Percentiles rank a stretch among this genome's conserved stretches.
Evolutionary conservation across 2,797 vertebrate genomes (phyloP).

Genomic region (Harpagifer antarcticus): DNA sequence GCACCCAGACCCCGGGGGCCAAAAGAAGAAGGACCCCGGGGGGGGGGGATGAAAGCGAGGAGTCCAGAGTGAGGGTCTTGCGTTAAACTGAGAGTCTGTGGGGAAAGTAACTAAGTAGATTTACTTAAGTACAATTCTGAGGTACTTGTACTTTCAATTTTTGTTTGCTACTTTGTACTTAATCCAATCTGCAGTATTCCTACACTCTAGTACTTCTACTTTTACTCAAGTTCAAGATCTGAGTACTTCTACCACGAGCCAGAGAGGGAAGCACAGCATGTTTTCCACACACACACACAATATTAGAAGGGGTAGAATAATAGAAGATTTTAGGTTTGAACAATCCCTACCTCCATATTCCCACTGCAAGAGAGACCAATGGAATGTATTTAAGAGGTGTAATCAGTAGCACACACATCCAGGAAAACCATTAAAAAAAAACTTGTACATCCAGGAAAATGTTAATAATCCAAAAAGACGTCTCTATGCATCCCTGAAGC

Average conservation of each 20-base stretch:
- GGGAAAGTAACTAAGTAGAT: no score
- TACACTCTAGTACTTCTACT: no score
- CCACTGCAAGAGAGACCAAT: background rate
- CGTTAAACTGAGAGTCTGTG: no score
- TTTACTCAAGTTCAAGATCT: no score
- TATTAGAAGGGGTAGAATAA: no score
- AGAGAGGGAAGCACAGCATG: conserved; percentile 67
- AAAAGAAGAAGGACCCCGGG: conserved; percentile 46
- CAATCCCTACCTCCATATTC: background rate
- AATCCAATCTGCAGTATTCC: no score
- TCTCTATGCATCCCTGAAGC: background rate
- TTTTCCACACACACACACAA: conserved; percentile 79
- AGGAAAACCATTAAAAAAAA: background rate
- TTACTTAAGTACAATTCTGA: no score
- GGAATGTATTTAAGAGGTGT: background rate
- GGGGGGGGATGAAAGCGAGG: background rate
- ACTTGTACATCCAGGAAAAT: background rate
- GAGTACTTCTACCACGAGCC: conserved; percentile 46
- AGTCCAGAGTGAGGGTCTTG: no score
- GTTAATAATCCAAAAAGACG: background rate
- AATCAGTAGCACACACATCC: background rate
- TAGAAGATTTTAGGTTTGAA: background rate
- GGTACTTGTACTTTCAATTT: no score
- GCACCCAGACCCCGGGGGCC: conserved; percentile 59
- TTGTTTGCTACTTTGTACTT: no score